Evolutionary conservation across 2,113 vertebrate species (phyloP).

Genomic region (Rhinopithecus roxellana): DNA sequence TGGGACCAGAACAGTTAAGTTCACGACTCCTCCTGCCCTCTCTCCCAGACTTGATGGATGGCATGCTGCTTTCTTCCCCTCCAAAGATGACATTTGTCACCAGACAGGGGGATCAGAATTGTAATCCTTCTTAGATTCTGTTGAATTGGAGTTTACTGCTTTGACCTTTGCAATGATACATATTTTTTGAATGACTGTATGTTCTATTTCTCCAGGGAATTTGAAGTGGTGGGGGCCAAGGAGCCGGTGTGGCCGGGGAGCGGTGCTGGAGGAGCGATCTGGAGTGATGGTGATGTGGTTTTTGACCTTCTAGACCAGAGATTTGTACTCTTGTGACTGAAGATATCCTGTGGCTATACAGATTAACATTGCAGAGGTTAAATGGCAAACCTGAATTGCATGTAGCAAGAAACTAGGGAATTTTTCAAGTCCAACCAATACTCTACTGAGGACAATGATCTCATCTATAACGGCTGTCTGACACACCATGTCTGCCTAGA

Average conservation of each 20-base stretch:
- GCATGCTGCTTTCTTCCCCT: conserved; percentile 47
- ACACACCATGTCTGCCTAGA: not conserved
- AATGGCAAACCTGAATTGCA: conserved; percentile 66
- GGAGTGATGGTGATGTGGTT: conserved; percentile 76
- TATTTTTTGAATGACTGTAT: conserved; percentile 79
- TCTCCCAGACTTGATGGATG: conserved; percentile 74
- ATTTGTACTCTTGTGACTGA: conserved; percentile 68
- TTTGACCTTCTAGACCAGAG: conserved; percentile 80
- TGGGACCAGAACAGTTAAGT: conserved; percentile 39
- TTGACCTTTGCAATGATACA: conserved; percentile 83
- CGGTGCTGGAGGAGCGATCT: conserved; percentile 48
- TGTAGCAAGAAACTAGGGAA: conserved; percentile 54
- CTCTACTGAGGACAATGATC: not conserved
- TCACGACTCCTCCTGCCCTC: conserved; percentile 63
- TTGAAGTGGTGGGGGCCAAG: conserved; percentile 64
- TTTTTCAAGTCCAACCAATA: conserved; percentile 66
- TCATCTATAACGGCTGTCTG: conserved; percentile 42
- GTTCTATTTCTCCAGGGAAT: conserved; percentile 76
- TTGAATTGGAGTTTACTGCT: conserved; percentile 78
- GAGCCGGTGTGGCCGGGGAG: not conserved
- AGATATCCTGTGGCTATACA: conserved; percentile 75
- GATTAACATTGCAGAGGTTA: conserved; percentile 72
- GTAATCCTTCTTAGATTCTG: conserved; percentile 83
- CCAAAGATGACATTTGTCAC: conserved; percentile 75
- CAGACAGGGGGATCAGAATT: conserved; percentile 74